Evolutionary conservation across 2,113 vertebrate species (phyloP), one percentile per base, ranked within the genome.

Genomic region (Ceratotherium simum): DNA sequence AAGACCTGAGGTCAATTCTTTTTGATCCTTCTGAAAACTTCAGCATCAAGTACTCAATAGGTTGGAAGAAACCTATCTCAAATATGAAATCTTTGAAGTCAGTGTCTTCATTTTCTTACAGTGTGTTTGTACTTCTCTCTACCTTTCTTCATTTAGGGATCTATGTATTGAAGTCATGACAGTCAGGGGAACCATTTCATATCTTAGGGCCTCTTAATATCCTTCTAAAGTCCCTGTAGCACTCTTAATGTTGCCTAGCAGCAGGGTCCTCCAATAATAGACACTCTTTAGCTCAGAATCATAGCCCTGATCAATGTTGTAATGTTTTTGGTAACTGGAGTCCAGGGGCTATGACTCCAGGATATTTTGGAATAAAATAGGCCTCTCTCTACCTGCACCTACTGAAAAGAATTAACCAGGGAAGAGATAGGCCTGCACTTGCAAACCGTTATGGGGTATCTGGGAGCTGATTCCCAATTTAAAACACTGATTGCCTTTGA

Each of bases 231-330:
- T 93, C 90, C 62, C 95, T 97, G 60, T 65, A 91, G 92, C 48
- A 29, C 90, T 91, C 36, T 97, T 97, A 64, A 98, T 93, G 96
- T 96, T 98, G 95, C 95, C 96, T 96, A 96, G 91, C 97, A 97
- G 97, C 89, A 95, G 21, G 79, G 73, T 60, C 82, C 46, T 97
- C 89, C 82, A 95, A 92, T 87, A 97, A 96, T 92, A 98, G 96
- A 95, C 65, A 87, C 69, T 36, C 36, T 92, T 95, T 93, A 98
- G 90, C 54, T 85, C 78, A 76, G 46, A 97, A 93, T 97, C 96
- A 95, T 56, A 95, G 89, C 58, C 67, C 73, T 72, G 82, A 96
- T 97, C 96, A 60, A 91, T 97, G 85, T 33, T 81, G 54, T 91
- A 82, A 95, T 96, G 96, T 81, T 94, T 97, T 64, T 69, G 36